phyloP scores from a whole-genome alignment of 2,888 invertebrate genomes.

The Synanthedon myopaeformis region DNA sequence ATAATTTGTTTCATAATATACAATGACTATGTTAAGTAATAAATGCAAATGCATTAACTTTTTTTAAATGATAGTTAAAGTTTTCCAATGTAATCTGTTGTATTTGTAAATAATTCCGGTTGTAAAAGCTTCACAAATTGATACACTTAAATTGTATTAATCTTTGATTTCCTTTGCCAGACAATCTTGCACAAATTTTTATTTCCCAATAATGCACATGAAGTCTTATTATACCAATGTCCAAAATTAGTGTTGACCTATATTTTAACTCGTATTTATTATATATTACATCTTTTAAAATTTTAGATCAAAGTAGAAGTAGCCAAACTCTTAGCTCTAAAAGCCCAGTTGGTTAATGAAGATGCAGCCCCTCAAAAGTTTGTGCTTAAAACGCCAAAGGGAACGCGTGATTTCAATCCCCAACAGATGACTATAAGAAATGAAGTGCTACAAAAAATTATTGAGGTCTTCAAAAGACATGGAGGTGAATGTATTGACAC shows the following conservation, averaged over 20 bases:
- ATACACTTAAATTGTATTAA: too few relatives aligned
- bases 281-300: constrained; percentile 4
- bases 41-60: too few relatives aligned
- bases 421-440: constrained; percentile 95
- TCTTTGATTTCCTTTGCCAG: too few relatives aligned
- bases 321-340: constrained; percentile 82
- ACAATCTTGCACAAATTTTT: too few relatives aligned
- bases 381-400: constrained; percentile 90
- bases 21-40: too few relatives aligned
- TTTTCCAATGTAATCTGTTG: too few relatives aligned
- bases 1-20: too few relatives aligned
- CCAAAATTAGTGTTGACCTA: too few relatives aligned
- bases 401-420: constrained; percentile 94
- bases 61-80: too few relatives aligned
- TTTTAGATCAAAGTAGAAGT: constrained; percentile 88
- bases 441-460: constrained; percentile 86
- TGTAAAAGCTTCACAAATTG: too few relatives aligned
- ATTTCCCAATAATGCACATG: neutral
- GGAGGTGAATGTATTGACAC: constrained; percentile 99
- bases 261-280: neutral
- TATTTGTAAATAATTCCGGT: too few relatives aligned
- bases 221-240: constrained; percentile 2
- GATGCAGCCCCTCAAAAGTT: constrained; percentile 80
- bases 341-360: constrained; percentile 75
- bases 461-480: constrained; percentile 92